These are phyloP conservation scores for Rotaria macrura DNA, from an alignment of 2,888 invertebrate species.

Conservation along the genomic window DNA sequence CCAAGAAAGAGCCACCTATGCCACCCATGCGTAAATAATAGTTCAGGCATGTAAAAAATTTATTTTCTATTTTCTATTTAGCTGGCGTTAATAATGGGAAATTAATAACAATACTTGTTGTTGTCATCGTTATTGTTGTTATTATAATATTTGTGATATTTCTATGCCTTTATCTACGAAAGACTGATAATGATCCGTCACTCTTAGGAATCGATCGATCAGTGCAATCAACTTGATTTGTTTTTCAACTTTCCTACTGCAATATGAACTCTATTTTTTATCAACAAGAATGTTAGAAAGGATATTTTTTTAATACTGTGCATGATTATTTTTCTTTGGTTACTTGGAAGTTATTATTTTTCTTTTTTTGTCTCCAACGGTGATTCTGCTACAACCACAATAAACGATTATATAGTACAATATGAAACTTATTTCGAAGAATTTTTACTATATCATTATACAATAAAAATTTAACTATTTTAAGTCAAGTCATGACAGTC, in stretches of 20 bases:
- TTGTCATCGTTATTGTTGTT: background rate
- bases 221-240: background rate
- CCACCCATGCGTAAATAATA: background rate
- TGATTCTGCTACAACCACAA: too few species aligned
- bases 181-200: background rate
- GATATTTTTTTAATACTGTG: background rate
- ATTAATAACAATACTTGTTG: background rate
- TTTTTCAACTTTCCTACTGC: background rate
- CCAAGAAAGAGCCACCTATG: background rate
- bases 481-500: too few species aligned
- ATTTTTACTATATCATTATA: too few species aligned
- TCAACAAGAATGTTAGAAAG: background rate
- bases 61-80: background rate
- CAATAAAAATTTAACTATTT: too few species aligned
- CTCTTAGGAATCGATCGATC: background rate
- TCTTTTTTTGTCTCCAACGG: too few species aligned
- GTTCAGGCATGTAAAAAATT: background rate
- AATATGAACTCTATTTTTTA: background rate
- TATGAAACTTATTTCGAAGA: too few species aligned
- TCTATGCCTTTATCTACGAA: background rate
- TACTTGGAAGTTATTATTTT: too few species aligned
- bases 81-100: background rate
- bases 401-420: too few species aligned
- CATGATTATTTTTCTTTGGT: background rate
- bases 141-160: background rate